Conservation (phyloP, 1,140 invertebrate species). For the Drosophila leontia region DNA sequence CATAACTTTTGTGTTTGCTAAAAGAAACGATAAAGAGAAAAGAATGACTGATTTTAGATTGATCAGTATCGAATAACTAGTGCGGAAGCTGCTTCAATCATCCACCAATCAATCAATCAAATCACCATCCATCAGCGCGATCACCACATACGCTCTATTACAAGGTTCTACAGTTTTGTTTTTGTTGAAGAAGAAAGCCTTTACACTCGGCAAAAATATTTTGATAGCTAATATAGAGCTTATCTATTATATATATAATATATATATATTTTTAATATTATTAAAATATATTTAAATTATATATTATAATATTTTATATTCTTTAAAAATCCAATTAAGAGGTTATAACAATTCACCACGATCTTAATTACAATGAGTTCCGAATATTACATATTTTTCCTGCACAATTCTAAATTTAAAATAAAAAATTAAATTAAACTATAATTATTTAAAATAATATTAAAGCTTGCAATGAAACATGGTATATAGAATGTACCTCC, state of each 20-base stretch:
- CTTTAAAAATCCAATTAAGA: not conserved
- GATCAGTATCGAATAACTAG: slow-evolving; percentile 84
- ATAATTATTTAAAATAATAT: not conserved
- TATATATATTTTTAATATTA: too few relatives aligned
- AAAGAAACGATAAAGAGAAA: not conserved
- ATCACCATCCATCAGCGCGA: slow-evolving; percentile 9
- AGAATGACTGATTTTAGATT: slow-evolving; percentile 83
- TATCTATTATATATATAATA: too few relatives aligned
- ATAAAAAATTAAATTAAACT: not conserved
- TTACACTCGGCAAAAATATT: not conserved
- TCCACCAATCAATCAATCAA: slow-evolving; percentile 18
- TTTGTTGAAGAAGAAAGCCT: not conserved
- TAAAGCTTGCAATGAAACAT: not conserved
- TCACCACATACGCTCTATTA: slow-evolving; percentile 9
- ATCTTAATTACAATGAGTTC: not conserved
- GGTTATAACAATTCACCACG: not conserved
- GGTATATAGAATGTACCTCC: not conserved
- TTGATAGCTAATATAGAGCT: too few relatives aligned
- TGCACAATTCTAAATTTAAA: not conserved
- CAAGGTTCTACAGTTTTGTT: slow-evolving; percentile 4
- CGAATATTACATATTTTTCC: not conserved
- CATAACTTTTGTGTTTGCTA: slow-evolving; percentile 52
- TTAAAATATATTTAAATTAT: too few relatives aligned
- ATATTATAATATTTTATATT: too few relatives aligned
- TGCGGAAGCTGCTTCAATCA: slow-evolving; percentile 34